Evolutionary conservation across 2,888 invertebrate genomes (phyloP).

Genomic region (Megalurothrips usitatus): DNA sequence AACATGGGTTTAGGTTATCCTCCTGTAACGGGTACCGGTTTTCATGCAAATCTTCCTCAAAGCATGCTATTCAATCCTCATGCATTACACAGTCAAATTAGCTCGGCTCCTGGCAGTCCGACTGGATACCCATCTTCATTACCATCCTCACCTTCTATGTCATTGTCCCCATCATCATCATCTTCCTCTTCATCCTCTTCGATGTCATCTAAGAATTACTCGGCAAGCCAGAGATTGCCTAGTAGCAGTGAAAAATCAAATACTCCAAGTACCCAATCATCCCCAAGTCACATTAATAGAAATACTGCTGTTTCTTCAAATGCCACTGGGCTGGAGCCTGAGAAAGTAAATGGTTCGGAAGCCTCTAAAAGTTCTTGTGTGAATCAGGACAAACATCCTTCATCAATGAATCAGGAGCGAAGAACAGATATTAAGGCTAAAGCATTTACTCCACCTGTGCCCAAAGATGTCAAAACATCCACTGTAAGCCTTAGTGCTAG

Average conservation of each 20-base stretch:
- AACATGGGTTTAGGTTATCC: background rate
- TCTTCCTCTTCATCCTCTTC: background rate
- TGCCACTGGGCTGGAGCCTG: background rate
- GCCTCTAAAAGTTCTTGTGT: background rate
- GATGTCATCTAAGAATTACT: background rate
- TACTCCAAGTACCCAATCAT: background rate
- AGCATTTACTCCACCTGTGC: background rate
- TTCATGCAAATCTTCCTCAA: constrained; percentile 39
- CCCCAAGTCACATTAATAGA: background rate
- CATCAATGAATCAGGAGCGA: background rate
- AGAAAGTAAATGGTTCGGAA: background rate
- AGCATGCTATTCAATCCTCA: constrained; percentile 39
- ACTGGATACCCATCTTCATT: background rate
- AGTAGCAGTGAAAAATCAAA: background rate
- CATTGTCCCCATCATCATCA: background rate
- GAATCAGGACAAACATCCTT: background rate
- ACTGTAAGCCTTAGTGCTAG: background rate
- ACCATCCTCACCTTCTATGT: background rate
- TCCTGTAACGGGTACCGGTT: constrained; percentile 23
- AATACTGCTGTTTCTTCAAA: background rate
- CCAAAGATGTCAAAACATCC: background rate
- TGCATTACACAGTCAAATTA: background rate
- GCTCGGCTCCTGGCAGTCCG: background rate
- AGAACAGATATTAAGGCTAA: background rate
- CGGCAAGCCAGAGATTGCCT: background rate